These are phyloP conservation scores for Loris lydekkerianus DNA, from an alignment of 2,797 vertebrate genomes.

Conservation along the genomic window DNA sequence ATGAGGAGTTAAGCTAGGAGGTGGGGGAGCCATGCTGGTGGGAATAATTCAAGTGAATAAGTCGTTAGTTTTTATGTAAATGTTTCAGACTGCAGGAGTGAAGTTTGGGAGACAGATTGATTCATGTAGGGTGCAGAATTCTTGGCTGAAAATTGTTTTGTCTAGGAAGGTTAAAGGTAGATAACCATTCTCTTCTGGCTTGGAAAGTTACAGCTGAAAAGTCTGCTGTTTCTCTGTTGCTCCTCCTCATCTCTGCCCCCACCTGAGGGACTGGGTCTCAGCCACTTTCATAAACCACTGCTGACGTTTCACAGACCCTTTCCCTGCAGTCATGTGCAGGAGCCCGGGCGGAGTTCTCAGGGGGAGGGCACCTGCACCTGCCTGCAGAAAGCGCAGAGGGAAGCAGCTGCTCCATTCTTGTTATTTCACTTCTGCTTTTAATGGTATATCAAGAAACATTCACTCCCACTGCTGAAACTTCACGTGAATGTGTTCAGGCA, in stretches of 20 bases:
- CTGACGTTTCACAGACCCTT: neutral
- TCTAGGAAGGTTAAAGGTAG: too few species aligned
- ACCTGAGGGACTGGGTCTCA: too few species aligned
- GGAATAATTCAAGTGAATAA: neutral
- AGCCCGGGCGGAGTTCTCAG: neutral
- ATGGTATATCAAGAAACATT: neutral
- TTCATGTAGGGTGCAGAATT: neutral
- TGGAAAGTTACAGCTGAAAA: too few species aligned
- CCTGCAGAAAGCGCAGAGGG: neutral
- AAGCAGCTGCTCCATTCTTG: neutral
- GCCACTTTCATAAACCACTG: neutral
- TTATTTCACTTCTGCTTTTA: neutral
- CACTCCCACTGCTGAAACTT: neutral
- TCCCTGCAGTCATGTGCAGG: too few species aligned
- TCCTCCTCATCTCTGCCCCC: neutral
- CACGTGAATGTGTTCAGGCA: neutral
- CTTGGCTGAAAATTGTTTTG: too few species aligned
- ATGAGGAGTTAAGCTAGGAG: neutral
- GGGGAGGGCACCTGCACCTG: neutral
- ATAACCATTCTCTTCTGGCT: too few species aligned
- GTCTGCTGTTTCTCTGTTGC: neutral
- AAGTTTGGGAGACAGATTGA: neutral
- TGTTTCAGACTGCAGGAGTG: neutral
- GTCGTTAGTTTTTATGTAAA: neutral
- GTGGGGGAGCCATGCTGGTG: too few species aligned